phyloP scores from a whole-genome alignment of 2,888 invertebrate species.

The Athripsodes cinereus region DNA sequence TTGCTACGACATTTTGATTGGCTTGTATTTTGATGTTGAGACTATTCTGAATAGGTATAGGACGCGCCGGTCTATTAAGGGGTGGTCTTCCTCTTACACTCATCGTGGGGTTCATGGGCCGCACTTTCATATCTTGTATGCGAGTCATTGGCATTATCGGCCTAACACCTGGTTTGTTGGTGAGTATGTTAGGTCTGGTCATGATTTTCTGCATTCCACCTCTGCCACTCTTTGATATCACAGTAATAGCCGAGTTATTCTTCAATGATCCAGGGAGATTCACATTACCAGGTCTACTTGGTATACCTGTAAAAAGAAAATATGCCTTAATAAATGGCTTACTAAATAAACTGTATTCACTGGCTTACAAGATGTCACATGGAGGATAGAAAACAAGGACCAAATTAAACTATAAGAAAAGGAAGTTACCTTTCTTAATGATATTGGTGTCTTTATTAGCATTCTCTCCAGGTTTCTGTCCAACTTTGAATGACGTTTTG shows the following conservation, averaged over 20 bases:
- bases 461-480: constrained; percentile 42
- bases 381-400: too few relatives aligned
- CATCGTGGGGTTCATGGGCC: constrained; percentile 33
- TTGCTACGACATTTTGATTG: background rate
- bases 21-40: constrained; percentile 25
- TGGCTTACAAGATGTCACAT: background rate
- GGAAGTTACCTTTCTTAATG: constrained; percentile 27
- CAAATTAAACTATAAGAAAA: too few relatives aligned
- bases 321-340: background rate
- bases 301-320: constrained; percentile 35
- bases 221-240: constrained; percentile 47
- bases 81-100: constrained; percentile 39
- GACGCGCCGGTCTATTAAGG: constrained; percentile 25
- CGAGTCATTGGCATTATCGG: constrained; percentile 34
- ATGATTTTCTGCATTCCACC: constrained; percentile 40
- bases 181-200: constrained; percentile 38
- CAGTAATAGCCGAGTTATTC: constrained; percentile 55
- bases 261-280: constrained; percentile 50
- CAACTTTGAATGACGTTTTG: constrained; percentile 67
- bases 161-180: constrained; percentile 37
- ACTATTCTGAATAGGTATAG: constrained; percentile 24
- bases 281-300: constrained; percentile 37
- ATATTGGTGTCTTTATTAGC: constrained; percentile 13
- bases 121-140: constrained; percentile 22
- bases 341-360: background rate